Base-by-base conservation (phyloP, 2,888 invertebrate species). In the Lamellibrachia satsuma region DNA sequence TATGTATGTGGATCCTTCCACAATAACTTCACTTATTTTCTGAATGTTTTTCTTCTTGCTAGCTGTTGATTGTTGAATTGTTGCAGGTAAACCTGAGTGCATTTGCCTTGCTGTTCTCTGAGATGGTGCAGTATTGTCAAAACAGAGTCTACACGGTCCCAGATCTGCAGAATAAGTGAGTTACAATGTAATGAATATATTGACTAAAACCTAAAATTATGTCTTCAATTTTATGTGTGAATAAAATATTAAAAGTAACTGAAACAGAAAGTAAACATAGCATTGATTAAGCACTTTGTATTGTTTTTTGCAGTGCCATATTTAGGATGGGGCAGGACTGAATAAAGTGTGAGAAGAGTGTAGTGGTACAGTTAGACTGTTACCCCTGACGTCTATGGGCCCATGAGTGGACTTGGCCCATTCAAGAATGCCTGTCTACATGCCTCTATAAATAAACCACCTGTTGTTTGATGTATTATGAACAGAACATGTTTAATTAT, bases 61-160 rank as follows among this genome's bases (percentile, higher is more conserved):
- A n/a, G 22, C 75, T 75, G 22, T 75, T 55, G 8, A 55, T 4
- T 75, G 39, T 39, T 39, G 39, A 39, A 39, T 39, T 39, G 39
- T 96, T 96, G 15, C 94, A 97, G 97, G 95, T 97, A 93, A 99
- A 98, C 92, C 97, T 99, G 92, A 98, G 98, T 95, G 98, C 98
- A 95, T 99, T 98, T 97, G 99, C 99, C 0, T 97, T 99, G 92
- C 97, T 99, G 93, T 99, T 99, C 97, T 99, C 99, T 51, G 99
- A 99, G 97, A 98, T 99, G 94, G 99, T 99, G 1, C 99, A 99
- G 96, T 99, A 99, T 97, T 99, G 99, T 95, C 99, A 99, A 94
- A 97, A 97, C 94, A 95, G 98, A 95, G 99, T 99, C 9, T 98
- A 98, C 96, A 99, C 98, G 15, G 98, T 99, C 60, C 98, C 98